Evolutionary conservation across 1,140 invertebrate species (phyloP).

Genomic region (Hydropsyche tenuis): DNA sequence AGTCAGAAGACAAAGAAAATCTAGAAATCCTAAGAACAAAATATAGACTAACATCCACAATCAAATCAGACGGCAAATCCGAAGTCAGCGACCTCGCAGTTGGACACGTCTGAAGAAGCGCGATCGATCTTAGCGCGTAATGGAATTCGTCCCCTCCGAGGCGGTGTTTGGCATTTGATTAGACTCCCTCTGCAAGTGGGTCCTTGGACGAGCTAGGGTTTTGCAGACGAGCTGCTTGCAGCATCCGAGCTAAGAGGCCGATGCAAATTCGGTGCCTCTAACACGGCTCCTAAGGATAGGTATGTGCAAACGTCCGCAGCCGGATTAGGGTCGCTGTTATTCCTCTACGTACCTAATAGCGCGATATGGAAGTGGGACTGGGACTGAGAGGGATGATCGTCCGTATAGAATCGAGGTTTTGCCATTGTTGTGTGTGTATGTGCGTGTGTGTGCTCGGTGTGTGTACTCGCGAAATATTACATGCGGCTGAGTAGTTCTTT

Average conservation of each 20-base stretch:
- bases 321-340: too few species aligned
- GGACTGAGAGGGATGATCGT: too few species aligned
- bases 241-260: background rate
- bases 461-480: too few species aligned
- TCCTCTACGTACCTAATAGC: too few species aligned
- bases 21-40: too few species aligned
- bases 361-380: too few species aligned
- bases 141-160: conserved; percentile 1
- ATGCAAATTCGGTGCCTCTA: background rate
- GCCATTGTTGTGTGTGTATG: too few species aligned
- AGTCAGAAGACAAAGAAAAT: too few species aligned
- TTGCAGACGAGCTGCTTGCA: conserved; percentile 19
- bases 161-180: conserved; percentile 13
- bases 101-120: background rate
- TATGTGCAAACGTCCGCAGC: background rate
- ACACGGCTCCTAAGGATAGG: background rate
- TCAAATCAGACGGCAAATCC: too few species aligned
- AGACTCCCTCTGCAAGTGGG: background rate
- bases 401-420: too few species aligned
- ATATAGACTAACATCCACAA: too few species aligned
- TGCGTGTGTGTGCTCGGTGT: too few species aligned
- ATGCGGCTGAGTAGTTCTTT: background rate
- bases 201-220: conserved; percentile 6
- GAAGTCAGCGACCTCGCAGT: background rate
- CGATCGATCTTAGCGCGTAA: conserved; percentile 17